phyloP scores from a whole-genome alignment of 2,888 invertebrate species.

The Tridacna crocea region DNA sequence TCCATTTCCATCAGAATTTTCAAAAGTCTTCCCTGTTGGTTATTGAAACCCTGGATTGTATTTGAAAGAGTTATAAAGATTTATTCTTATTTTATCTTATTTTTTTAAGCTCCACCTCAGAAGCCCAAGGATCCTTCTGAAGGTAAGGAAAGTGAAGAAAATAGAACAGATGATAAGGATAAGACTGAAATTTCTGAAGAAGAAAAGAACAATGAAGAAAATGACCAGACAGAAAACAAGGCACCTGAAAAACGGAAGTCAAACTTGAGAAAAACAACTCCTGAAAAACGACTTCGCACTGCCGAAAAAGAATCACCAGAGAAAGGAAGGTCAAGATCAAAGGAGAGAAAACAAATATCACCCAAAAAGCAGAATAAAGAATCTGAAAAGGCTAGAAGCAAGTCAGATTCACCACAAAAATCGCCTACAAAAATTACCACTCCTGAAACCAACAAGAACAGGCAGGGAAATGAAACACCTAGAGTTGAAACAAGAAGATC shows the following conservation, averaged over 20 bases:
- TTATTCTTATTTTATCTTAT: neutral
- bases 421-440: neutral
- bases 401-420: neutral
- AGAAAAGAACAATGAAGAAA: neutral
- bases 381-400: neutral
- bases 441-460: neutral
- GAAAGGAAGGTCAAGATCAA: slow-evolving; percentile 1
- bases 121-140: neutral
- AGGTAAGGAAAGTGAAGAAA: neutral
- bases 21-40: no score
- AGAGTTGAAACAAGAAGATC: neutral
- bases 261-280: slow-evolving; percentile 2
- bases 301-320: slow-evolving; percentile 11
- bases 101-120: neutral
- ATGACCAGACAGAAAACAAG: neutral
- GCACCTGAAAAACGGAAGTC: slow-evolving; percentile 15
- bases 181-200: neutral
- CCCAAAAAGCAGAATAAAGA: neutral
- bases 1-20: no score
- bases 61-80: no score
- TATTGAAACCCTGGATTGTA: no score
- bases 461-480: neutral
- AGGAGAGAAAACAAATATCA: neutral
- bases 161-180: neutral
- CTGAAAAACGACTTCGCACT: slow-evolving; percentile 7